A percentile compares a stretch with the other conserved stretches of the same genome.
Evolutionary conservation across 1,140 invertebrate species (phyloP).

Genomic region (Phortica variegata): DNA sequence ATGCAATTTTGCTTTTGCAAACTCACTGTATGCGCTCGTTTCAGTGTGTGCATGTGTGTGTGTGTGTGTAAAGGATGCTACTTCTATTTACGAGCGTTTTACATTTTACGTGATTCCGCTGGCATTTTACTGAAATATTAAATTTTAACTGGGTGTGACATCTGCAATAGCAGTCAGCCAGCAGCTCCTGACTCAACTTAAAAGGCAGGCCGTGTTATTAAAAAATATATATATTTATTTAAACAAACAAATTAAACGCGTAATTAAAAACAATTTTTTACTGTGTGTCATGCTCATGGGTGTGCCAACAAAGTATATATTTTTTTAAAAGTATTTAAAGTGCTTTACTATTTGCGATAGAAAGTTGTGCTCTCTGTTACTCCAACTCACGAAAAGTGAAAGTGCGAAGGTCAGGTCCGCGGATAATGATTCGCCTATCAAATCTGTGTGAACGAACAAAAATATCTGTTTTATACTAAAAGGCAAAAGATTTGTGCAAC

Average conservation of each 20-base stretch:
- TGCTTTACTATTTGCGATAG: no score
- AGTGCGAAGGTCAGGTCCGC: slow-evolving; percentile 53
- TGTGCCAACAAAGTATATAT: no score
- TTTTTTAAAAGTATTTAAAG: no score
- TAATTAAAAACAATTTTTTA: slow-evolving; percentile 14
- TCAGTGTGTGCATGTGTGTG: slow-evolving; percentile 23
- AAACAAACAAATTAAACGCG: no score
- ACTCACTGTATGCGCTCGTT: slow-evolving; percentile 9
- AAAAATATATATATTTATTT: no score
- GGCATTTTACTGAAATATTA: slow-evolving; percentile 36
- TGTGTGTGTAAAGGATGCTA: slow-evolving; percentile 32
- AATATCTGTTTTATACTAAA: not conserved
- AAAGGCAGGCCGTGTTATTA: not conserved
- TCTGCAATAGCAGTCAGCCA: slow-evolving; percentile 8
- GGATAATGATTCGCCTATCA: no score
- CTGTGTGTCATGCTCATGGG: no score
- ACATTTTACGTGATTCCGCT: slow-evolving; percentile 26
- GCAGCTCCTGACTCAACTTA: slow-evolving; percentile 5
- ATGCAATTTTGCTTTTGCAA: not conserved
- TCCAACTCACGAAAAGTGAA: slow-evolving; percentile 54
- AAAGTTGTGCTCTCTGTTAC: no score
- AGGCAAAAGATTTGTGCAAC: no score
- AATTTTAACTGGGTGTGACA: slow-evolving; percentile 43
- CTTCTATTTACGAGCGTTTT: slow-evolving; percentile 28
- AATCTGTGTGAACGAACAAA: slow-evolving; percentile 19